These are phyloP conservation scores for Chrysomela aeneicollis DNA, from an alignment of 2,888 invertebrate genomes.

Conservation along the genomic window DNA sequence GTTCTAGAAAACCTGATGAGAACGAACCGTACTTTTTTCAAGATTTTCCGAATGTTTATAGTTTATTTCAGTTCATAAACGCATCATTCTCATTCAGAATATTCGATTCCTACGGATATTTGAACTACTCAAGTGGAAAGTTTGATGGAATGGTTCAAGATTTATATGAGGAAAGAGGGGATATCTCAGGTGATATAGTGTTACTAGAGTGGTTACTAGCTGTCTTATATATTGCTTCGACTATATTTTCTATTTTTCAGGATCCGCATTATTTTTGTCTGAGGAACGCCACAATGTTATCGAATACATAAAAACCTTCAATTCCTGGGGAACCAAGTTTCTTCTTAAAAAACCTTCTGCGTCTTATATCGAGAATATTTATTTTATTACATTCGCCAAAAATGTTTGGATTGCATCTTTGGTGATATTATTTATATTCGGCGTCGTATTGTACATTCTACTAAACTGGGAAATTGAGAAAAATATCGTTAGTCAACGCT, in stretches of 20 bases:
- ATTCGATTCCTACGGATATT: conserved; percentile 42
- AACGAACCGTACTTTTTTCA: conserved; percentile 43
- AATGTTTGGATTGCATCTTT: conserved; percentile 61
- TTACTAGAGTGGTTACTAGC: no score
- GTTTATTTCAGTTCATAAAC: conserved; percentile 40
- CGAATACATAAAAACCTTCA: conserved; percentile 43
- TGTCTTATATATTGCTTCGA: neutral
- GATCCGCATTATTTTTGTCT: conserved; percentile 39
- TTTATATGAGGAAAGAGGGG: conserved; percentile 34
- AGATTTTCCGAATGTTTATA: conserved; percentile 36
- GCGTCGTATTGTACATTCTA: conserved; percentile 50
- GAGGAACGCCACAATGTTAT: conserved; percentile 38
- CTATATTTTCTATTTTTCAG: conserved; percentile 20
- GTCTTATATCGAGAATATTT: conserved; percentile 63
- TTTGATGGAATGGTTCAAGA: conserved; percentile 42
- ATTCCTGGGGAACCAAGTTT: conserved; percentile 50
- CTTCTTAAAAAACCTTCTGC: conserved; percentile 62
- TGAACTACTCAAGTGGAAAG: conserved; percentile 42
- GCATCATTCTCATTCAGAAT: conserved; percentile 36
- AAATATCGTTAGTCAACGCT: neutral
- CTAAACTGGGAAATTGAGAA: conserved; percentile 54
- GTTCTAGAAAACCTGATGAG: conserved; percentile 34
- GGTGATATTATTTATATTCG: conserved; percentile 50
- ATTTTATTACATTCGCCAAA: conserved; percentile 59
- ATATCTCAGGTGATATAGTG: conserved; percentile 35